Evolutionary conservation across 2,888 invertebrate genomes (phyloP), one percentile per base, ranked within the genome.

Genomic region (Iphiclides podalirius): DNA sequence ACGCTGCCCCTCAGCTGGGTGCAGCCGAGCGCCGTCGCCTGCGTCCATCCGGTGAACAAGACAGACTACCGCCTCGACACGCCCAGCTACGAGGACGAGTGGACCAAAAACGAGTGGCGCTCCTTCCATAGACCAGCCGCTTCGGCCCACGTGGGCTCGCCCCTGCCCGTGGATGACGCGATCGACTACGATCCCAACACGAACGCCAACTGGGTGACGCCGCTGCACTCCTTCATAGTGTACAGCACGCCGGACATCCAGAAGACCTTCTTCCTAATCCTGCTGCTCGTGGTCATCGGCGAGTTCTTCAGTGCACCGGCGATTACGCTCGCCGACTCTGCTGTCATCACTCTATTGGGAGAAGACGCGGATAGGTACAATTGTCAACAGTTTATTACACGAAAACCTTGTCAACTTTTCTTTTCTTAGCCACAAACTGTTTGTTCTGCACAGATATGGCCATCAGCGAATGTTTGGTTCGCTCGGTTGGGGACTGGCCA

Each of bases 381-480:
- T 33, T n/a, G 13, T 15, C 42, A 12, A 16, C 16, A 4, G 4
- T 20, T 20, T 3, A 20, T 20, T 20, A 3, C 20, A n/a, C n/a
- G n/a, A n/a, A n/a, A 20, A 20, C 20, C 20, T 20, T 20, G 3
- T 20, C 3, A 20, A 20, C 3, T 6, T 20, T 20, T 4, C 20
- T 20, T 6, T 20, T 4, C 6, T 20, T 20, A 4, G 20, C 20
- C 20, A 20, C 20, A 20, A 20, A 3, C n/a, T n/a, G n/a, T n/a
- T n/a, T n/a, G n/a, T n/a, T n/a, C 20, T 20, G 20, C 20, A 20
- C 28, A 85, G 94, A 61, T 97, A 99, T 76, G 98, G 98, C 0
- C 95, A 97, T 68, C 99, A 99, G 84, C 92, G 99, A 61, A 98
- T 99, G 97, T 99, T 98, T 73, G 98, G 98, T 1, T 98, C 98